Base-by-base conservation (phyloP, 1,140 invertebrate genomes). In the Lethrus apterus region DNA sequence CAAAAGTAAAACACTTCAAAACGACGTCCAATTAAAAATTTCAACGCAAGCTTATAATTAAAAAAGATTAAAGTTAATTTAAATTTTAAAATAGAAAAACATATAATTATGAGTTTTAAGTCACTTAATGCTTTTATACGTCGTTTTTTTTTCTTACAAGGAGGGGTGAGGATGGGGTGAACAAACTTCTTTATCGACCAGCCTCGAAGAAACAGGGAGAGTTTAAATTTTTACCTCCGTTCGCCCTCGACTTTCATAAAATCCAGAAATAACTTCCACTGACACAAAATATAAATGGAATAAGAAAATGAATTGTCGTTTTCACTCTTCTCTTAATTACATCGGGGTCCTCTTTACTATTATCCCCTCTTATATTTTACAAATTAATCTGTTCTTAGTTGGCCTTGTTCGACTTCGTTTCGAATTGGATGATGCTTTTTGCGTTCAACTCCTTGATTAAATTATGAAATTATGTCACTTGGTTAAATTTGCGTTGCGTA, bases 171-270 rank as follows among this genome's bases (percentile, higher is more conserved):
- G 49, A 32, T 30, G 48, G 41, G 46, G 52, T 50, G 48, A 50
- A 50, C 44, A 50, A 54, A 54, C 52, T 50, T 50, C 46, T 54
- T 44, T 54, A 54, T 54, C 52, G 52, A 54, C 52, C 52, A 31
- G 44, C 33, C 40, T 30, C 40, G 43, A 51, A 51, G 49, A 52
- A 52, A 48, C 45, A 47, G 45, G 45, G 44, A 48, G 38, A 52
- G 42, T 52, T 51, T 47, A 51, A 51, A 51, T 51, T 51, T 51
- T 47, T 47, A 40, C 44, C 42, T 45, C 41, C 31, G 19, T 50
- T 45, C 42, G 45, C 38, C 38, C 36, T 43, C 38, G 26, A 51
- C 31, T 47, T 51, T 40, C 33, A 43, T 44, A 47, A 47, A 51
- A 44, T 47, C 45, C 38, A 30, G 49, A 47, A 54, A 54, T 54